Evolutionary conservation across 53 echinoderm and acorn worm species (phyloP).

Genomic region (Apostichopus leukothele): DNA sequence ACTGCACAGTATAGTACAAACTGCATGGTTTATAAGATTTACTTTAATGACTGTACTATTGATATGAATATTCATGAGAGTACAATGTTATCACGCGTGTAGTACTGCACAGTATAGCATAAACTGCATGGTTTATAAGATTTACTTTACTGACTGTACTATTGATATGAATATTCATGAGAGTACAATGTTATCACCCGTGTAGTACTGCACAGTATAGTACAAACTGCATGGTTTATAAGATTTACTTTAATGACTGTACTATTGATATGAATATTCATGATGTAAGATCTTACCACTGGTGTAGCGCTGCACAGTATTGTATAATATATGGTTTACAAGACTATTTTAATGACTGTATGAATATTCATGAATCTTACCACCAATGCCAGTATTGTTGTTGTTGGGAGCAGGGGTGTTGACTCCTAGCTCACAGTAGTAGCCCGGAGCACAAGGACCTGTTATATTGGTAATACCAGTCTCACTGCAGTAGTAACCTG

Average conservation of each 20-base stretch:
- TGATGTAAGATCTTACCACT: not conserved
- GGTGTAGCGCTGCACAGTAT: too few species aligned
- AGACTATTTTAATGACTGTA: too few species aligned
- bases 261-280: not conserved
- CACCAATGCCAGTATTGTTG: conserved; percentile 95
- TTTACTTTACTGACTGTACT: not conserved
- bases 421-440: conserved; percentile 88
- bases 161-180: not conserved
- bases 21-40: not conserved
- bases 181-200: too few species aligned
- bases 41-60: not conserved
- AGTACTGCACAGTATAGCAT: too few species aligned
- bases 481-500: conserved; percentile 81
- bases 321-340: too few species aligned
- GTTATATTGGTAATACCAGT: conserved; percentile 63
- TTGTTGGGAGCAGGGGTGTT: conserved; percentile 86
- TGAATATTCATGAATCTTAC: conserved; percentile 41
- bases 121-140: too few species aligned
- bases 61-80: not conserved
- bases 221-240: too few species aligned
- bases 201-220: too few species aligned
- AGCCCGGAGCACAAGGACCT: conserved; percentile 82
- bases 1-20: too few species aligned
- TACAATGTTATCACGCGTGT: too few species aligned
- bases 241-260: not conserved